Evolutionary conservation across 2,113 vertebrate species (phyloP).

Genomic region (Zosterops hypoxanthus): DNA sequence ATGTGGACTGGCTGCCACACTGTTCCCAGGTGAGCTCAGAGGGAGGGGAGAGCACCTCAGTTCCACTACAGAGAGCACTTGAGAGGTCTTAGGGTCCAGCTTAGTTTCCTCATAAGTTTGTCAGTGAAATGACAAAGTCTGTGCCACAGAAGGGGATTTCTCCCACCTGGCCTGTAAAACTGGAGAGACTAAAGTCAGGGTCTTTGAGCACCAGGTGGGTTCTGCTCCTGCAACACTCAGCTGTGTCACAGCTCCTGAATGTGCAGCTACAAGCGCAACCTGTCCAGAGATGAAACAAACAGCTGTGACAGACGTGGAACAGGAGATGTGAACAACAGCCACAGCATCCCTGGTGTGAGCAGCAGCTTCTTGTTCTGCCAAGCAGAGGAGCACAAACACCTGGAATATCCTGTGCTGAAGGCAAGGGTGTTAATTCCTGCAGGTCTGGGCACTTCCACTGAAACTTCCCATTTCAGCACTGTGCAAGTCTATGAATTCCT

Average conservation of each 20-base stretch:
- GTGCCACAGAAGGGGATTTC: neutral
- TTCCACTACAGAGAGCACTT: neutral
- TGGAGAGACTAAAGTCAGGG: neutral
- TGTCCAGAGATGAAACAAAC: neutral
- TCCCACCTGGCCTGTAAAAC: constrained; percentile 16
- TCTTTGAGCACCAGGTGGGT: neutral
- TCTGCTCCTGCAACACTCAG: neutral
- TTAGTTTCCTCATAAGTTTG: neutral
- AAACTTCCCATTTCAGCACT: rapidly evolving
- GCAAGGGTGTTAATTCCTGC: rapidly evolving
- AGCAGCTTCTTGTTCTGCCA: neutral
- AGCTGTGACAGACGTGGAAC: neutral
- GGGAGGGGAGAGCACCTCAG: neutral
- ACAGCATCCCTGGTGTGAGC: neutral
- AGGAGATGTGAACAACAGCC: neutral
- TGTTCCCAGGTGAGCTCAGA: neutral
- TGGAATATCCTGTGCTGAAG: rapidly evolving
- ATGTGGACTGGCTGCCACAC: neutral
- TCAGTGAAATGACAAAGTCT: neutral
- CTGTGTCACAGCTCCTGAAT: neutral
- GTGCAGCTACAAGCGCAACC: neutral
- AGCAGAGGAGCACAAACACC: rapidly evolving
- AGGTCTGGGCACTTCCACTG: neutral
- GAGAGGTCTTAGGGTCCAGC: neutral
- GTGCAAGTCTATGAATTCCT: rapidly evolving